A percentile compares a stretch with the other conserved stretches of the same genome.
These are phyloP conservation scores for Neocrepidodera transversa DNA, from an alignment of 2,888 invertebrate species.

Conservation along the genomic window DNA sequence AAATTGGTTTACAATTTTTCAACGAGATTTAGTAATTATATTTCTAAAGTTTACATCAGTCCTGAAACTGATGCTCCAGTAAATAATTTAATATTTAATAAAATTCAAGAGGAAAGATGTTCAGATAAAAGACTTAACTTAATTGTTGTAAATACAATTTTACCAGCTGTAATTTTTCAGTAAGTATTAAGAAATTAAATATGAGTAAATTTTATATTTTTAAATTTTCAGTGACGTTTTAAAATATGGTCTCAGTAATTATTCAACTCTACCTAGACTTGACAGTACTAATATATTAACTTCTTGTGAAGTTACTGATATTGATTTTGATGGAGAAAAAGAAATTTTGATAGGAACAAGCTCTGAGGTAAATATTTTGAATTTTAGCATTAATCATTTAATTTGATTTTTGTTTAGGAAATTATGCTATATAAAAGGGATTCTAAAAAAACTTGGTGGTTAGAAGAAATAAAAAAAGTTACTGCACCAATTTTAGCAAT, in stretches of 20 bases:
- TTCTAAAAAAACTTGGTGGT: constrained; percentile 58
- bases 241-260: constrained; percentile 61
- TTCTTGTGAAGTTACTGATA: constrained; percentile 70
- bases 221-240: constrained; percentile 60
- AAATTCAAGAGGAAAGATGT: constrained; percentile 2
- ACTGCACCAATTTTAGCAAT: constrained; percentile 69
- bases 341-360: constrained; percentile 75
- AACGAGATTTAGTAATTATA: constrained; percentile 64
- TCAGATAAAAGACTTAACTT: constrained; percentile 60
- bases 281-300: constrained; percentile 67
- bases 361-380: constrained; percentile 63
- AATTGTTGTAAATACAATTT: constrained; percentile 65
- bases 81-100: constrained; percentile 3
- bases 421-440: constrained; percentile 63
- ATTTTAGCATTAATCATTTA: too few relatives aligned
- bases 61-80: constrained; percentile 41
- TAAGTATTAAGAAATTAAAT: constrained; percentile 51
- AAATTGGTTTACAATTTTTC: constrained; percentile 62
- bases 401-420: constrained; percentile 55
- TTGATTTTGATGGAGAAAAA: constrained; percentile 73
- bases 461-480: constrained; percentile 64
- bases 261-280: constrained; percentile 61
- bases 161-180: constrained; percentile 67
- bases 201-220: background rate
- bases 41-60: constrained; percentile 65